Percentiles rank a stretch among this genome's conserved stretches.
These are phyloP conservation scores for Hyles lineata DNA, from an alignment of 2,888 invertebrate genomes.

Conservation along the genomic window DNA sequence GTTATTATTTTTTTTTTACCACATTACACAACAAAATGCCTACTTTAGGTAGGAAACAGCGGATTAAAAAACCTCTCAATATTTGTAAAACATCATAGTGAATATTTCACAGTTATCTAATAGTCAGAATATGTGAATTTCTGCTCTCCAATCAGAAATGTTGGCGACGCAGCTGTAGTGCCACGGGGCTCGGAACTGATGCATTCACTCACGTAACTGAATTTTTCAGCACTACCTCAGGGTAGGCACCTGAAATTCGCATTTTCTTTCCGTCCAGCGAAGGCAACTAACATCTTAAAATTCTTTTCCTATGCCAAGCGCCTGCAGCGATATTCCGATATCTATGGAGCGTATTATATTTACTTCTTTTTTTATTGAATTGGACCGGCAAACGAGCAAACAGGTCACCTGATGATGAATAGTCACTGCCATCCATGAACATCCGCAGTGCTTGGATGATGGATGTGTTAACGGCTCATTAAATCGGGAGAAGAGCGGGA, in stretches of 20 bases:
- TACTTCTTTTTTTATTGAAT: too few relatives aligned
- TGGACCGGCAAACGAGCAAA: too few relatives aligned
- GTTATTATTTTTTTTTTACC: too few relatives aligned
- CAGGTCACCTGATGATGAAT: too few relatives aligned
- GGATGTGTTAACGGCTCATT: too few relatives aligned
- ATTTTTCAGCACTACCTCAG: background rate
- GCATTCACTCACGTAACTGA: slow-evolving; percentile 3
- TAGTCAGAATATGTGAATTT: too few relatives aligned
- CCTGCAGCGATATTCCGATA: background rate
- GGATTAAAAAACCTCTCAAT: background rate
- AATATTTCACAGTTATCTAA: too few relatives aligned
- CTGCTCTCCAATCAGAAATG: background rate
- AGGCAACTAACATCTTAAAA: background rate
- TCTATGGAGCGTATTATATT: background rate
- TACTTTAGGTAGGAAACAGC: background rate
- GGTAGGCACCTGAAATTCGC: background rate
- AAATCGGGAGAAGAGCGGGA: too few relatives aligned
- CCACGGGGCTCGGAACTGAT: slow-evolving; percentile 1
- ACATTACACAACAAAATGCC: too few relatives aligned
- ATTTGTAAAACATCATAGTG: background rate
- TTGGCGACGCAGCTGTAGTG: background rate
- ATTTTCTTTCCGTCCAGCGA: background rate
- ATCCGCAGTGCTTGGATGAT: too few relatives aligned
- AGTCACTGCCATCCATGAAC: too few relatives aligned
- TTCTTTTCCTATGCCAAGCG: background rate